Evolutionary conservation across 2,888 invertebrate species (phyloP).

Genomic region (Stegophylla sp.): DNA sequence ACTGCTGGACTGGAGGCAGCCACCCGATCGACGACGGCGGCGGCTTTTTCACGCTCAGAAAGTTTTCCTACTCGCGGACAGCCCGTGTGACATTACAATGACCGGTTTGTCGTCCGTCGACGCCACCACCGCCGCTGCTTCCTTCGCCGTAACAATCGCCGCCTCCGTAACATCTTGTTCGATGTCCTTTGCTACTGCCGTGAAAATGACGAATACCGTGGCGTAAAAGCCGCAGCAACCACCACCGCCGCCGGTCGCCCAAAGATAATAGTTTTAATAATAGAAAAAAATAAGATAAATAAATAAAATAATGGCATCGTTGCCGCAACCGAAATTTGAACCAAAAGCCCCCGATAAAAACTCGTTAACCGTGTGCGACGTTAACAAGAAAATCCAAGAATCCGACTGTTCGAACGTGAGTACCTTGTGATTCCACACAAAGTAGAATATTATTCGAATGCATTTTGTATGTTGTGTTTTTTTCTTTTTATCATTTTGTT

Average conservation of each 20-base stretch:
- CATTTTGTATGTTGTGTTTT: too few species aligned
- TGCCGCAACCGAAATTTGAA: conserved; percentile 49
- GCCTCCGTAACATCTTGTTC: not conserved
- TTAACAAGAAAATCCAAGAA: conserved; percentile 35
- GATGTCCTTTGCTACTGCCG: conserved; percentile 10
- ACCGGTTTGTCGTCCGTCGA: conserved; percentile 37
- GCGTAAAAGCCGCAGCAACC: conserved; percentile 24
- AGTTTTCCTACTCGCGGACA: conserved; percentile 24
- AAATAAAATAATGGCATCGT: conserved; percentile 39
- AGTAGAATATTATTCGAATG: too few species aligned
- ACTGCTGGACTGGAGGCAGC: not conserved
- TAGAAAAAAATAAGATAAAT: not conserved
- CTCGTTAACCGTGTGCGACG: conserved; percentile 32
- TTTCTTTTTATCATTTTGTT: too few species aligned
- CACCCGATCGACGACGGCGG: not conserved
- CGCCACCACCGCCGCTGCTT: not conserved
- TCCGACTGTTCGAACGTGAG: conserved; percentile 56
- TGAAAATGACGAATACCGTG: not conserved
- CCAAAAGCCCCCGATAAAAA: conserved; percentile 53
- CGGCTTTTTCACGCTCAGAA: conserved; percentile 2
- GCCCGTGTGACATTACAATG: conserved; percentile 45
- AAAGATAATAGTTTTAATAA: too few species aligned
- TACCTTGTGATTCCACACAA: not conserved
- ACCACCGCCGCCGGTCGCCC: not conserved
- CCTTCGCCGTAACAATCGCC: not conserved